Evolutionary conservation across 2,888 invertebrate genomes (phyloP), one percentile per base, ranked within the genome.

Genomic region (Stenolophus ochropezus): DNA sequence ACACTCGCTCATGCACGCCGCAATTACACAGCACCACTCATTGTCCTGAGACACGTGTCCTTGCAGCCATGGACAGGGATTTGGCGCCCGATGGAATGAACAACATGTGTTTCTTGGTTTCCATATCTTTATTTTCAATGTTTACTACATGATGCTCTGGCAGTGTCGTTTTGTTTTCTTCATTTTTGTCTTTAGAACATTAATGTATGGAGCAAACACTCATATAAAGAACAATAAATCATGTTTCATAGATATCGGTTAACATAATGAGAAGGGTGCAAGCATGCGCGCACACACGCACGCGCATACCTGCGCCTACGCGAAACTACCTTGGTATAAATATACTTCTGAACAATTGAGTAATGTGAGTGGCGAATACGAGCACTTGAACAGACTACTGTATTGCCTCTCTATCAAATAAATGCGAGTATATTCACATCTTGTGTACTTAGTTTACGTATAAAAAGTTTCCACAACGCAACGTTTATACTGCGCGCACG

Each of bases 181-280:
- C 8, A 56, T 73, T 75, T 51, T 80, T 61, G 42, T 14, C 73
- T 81, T 81, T 81, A 81, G 81, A 81, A 81, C 81, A 81, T 81
- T 81, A 81, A 80, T 80, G 80, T 80, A 81, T 81, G 81, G 81
- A 81, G 81, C 81, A 75, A 81, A 81, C 81, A 81, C 81, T 81
- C 81, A 81, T 73, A 75, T 75, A 75, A 81, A 81, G 75, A 81
- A 81, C 81, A 81, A 81, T 81, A 81, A 81, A 81, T 75, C 81
- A 81, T 81, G 81, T 75, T 81, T 74, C 74, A 75, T 80, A 80
- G 73, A 80, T 80, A 80, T 80, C 73, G 73, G 80, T 80, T 80
- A 80, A 80, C 80, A 80, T 73, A 80, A 80, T 80, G 33, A 80
- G 20, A 80, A 71, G 58, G 58, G 80, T 21, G 73, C 49, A 53